Evolutionary conservation across 2,888 invertebrate genomes (phyloP).

Genomic region (Heteromurus nitidus): DNA sequence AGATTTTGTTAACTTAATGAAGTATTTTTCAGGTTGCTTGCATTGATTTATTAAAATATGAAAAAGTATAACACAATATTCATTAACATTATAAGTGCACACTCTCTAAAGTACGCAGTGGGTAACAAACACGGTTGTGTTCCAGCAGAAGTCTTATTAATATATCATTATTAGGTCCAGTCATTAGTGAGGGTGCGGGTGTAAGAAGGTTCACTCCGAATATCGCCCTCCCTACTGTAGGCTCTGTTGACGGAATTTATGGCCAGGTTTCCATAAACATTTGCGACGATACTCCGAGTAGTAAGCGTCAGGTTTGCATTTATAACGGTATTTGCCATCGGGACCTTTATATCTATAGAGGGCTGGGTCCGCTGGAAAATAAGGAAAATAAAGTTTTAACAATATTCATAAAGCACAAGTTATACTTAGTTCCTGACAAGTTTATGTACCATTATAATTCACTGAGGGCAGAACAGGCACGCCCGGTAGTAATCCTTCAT

Average conservation of each 20-base stretch:
- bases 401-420: neutral
- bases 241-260: slow-evolving; percentile 37
- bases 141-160: slow-evolving; percentile 13
- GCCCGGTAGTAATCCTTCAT: slow-evolving; percentile 55
- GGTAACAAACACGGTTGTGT: slow-evolving; percentile 9
- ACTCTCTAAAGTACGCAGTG: neutral
- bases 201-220: neutral
- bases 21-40: no score
- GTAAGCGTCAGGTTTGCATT: slow-evolving; percentile 62
- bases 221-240: neutral
- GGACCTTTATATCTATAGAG: slow-evolving; percentile 55
- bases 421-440: neutral
- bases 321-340: slow-evolving; percentile 53
- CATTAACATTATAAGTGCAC: neutral
- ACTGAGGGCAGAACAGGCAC: neutral
- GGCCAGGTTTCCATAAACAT: slow-evolving; percentile 64
- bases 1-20: no score
- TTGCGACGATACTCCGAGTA: slow-evolving; percentile 45
- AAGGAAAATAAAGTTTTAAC: neutral
- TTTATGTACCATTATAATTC: neutral
- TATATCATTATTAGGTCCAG: slow-evolving; percentile 5
- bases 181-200: neutral
- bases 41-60: neutral
- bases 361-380: slow-evolving; percentile 47
- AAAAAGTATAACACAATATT: slow-evolving; percentile 1